Conservation (phyloP, 2,113 vertebrate species). For the Rhabdornis inornatus region DNA sequence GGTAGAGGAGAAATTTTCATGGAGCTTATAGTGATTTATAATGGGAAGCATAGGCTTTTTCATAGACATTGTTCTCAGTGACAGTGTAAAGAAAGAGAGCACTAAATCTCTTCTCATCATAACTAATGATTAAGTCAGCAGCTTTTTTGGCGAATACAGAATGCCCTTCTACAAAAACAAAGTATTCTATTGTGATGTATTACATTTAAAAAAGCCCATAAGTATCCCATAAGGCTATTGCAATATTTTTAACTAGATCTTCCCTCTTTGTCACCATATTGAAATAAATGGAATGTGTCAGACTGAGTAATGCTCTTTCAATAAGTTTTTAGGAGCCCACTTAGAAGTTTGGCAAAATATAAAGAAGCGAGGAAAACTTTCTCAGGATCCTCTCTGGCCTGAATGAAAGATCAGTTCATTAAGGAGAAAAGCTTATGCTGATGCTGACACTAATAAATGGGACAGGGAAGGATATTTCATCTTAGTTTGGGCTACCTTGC, state of each 20-base stretch:
- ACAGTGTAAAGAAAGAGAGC: conserved; percentile 76
- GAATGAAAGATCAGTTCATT: conserved; percentile 63
- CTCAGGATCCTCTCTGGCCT: conserved; percentile 67
- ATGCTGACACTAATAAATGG: conserved; percentile 58
- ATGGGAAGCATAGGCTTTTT: conserved; percentile 72
- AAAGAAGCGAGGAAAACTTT: conserved; percentile 65
- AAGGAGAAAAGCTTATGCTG: conserved; percentile 64
- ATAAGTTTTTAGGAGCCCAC: conserved; percentile 58
- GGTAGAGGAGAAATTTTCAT: conserved; percentile 73
- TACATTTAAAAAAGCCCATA: conserved; percentile 51
- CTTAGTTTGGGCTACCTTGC: conserved; percentile 58
- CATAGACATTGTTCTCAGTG: conserved; percentile 74
- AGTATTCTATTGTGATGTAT: conserved; percentile 71
- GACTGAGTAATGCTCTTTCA: conserved; percentile 69
- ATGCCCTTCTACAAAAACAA: conserved; percentile 67
- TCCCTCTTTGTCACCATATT: conserved; percentile 68
- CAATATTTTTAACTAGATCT: conserved; percentile 68
- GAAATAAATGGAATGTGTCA: conserved; percentile 67
- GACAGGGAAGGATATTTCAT: conserved; percentile 25
- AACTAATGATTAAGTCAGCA: conserved; percentile 73
- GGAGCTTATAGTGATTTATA: conserved; percentile 79
- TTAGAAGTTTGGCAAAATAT: conserved; percentile 54
- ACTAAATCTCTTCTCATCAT: conserved; percentile 74
- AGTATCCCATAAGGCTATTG: conserved; percentile 68
- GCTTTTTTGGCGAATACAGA: conserved; percentile 54